Conservation (phyloP, 2,888 invertebrate genomes). For the Caenorhabditis uteleia region DNA sequence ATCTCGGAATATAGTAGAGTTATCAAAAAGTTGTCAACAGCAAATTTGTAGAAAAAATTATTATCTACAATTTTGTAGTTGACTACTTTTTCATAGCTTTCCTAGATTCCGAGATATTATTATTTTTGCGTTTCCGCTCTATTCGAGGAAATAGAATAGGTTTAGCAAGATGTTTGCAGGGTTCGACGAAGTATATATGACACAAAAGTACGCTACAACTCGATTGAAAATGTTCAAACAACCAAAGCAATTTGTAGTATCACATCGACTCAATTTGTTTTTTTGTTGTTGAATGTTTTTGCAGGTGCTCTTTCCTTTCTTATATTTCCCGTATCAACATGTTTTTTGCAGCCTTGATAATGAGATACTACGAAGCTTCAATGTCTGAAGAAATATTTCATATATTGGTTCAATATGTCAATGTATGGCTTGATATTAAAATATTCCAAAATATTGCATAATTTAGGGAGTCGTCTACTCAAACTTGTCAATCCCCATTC, state of each 20-base stretch:
- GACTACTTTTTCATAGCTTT: too few species aligned
- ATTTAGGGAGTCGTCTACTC: conserved; percentile 4
- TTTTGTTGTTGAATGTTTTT: conserved; percentile 10
- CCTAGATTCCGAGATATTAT: too few species aligned
- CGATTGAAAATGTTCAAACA: conserved; percentile 23
- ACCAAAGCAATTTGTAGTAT: conserved; percentile 27
- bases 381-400: conserved; percentile 26
- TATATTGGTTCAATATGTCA: conserved; percentile 11
- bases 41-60: too few species aligned
- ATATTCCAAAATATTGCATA: background rate
- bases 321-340: background rate
- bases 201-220: conserved; percentile 15
- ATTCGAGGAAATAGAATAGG: background rate
- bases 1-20: too few species aligned
- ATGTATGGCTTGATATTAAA: background rate
- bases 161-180: too few species aligned
- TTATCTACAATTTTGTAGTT: too few species aligned
- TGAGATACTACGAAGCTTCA: conserved; percentile 15
- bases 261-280: conserved; percentile 20
- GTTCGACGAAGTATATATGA: conserved; percentile 9
- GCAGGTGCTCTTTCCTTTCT: conserved; percentile 5
- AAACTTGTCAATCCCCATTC: conserved; percentile 6
- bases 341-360: conserved; percentile 7
- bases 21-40: background rate
- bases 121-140: too few species aligned